Conservation (phyloP, 2,888 invertebrate genomes). For the Drosophila paracracens region DNA sequence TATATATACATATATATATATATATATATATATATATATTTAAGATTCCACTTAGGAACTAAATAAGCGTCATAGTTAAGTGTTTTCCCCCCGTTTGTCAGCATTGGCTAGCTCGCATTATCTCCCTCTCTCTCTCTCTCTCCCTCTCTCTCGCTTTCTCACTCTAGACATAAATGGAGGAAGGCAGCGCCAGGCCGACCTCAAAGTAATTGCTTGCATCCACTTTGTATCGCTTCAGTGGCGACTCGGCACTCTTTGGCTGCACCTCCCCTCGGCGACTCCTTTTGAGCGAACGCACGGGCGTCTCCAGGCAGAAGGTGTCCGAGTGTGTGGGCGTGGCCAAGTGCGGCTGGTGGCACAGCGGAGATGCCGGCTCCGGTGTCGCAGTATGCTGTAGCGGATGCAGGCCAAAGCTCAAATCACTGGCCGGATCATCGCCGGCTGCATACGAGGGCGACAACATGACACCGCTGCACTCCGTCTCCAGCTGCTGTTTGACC, state of each 20-base stretch:
- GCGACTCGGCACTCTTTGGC: conserved; percentile 50
- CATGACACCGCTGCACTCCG: conserved; percentile 49
- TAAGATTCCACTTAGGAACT: conserved; percentile 72
- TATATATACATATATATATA: not conserved
- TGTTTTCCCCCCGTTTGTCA: conserved; percentile 84
- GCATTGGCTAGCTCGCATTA: conserved; percentile 51
- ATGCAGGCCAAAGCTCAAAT: conserved; percentile 80
- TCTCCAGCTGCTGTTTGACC: conserved; percentile 75
- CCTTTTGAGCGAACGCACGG: conserved; percentile 66
- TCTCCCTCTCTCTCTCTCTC: not conserved
- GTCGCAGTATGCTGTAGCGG: conserved; percentile 49
- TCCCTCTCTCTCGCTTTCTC: not conserved
- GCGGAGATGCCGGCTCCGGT: conserved; percentile 64
- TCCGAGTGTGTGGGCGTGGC: conserved; percentile 59
- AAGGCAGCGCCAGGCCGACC: conserved; percentile 83
- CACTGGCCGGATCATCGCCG: conserved; percentile 84
- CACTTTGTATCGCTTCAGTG: conserved; percentile 74
- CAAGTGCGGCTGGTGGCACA: conserved; percentile 39
- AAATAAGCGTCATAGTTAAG: conserved; percentile 82
- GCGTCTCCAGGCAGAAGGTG: conserved; percentile 78
- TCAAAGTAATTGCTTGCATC: conserved; percentile 82
- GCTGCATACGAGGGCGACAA: conserved; percentile 83
- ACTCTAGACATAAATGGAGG: conserved; percentile 81
- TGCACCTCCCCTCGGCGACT: conserved; percentile 23
- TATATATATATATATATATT: not conserved